phyloP scores from a whole-genome alignment of 2,888 invertebrate species.

The Drymonia ruficornis region DNA sequence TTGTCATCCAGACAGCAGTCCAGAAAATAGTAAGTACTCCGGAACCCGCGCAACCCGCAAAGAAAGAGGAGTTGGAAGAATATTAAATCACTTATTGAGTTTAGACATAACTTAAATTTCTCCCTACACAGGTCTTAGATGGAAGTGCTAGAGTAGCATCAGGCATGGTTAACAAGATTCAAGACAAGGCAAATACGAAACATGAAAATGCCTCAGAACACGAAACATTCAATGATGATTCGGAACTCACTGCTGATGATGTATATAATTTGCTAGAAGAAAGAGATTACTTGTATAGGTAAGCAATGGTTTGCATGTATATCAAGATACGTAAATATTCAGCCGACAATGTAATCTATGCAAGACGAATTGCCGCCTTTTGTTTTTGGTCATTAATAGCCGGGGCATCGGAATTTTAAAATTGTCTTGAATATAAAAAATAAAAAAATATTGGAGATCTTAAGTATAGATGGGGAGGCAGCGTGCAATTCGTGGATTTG shows the following conservation, averaged over 20 bases:
- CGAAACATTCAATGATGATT: conserved; percentile 11
- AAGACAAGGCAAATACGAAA: background rate
- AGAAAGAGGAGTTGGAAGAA: too few relatives aligned
- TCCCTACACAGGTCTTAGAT: conserved; percentile 41
- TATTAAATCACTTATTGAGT: too few relatives aligned
- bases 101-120: background rate
- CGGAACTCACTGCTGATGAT: conserved; percentile 40
- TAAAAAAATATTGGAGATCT: too few relatives aligned
- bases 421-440: too few relatives aligned
- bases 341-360: background rate
- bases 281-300: conserved; percentile 52
- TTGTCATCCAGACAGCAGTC: too few relatives aligned
- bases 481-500: too few relatives aligned
- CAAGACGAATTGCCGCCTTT: too few relatives aligned
- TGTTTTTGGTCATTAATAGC: too few relatives aligned
- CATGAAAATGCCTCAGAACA: conserved; percentile 5
- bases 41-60: too few relatives aligned
- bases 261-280: conserved; percentile 50
- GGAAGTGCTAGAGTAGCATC: conserved; percentile 45
- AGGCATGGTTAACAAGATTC: conserved; percentile 34
- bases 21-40: conserved; percentile 1
- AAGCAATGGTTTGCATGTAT: conserved; percentile 13
- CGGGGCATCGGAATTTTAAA: too few relatives aligned
- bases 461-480: too few relatives aligned
- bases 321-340: background rate